phyloP scores from a whole-genome alignment of 2,797 vertebrate genomes.

The Intellagama lesueurii region DNA sequence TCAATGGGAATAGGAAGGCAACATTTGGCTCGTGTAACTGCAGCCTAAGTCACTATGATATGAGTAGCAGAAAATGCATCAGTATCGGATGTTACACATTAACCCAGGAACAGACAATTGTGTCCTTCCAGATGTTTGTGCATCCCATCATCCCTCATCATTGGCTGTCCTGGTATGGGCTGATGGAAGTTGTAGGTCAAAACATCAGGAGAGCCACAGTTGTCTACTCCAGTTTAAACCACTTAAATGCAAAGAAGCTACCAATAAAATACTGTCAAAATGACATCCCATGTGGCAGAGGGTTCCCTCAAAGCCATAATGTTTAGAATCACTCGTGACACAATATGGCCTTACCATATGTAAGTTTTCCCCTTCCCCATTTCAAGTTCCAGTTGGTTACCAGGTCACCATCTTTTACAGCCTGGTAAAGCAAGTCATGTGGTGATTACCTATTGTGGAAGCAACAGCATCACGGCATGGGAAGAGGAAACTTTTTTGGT shows the following conservation, averaged over 20 bases:
- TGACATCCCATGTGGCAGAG: no score
- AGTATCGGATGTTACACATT: neutral
- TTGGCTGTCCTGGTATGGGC: neutral
- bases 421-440: neutral
- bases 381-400: neutral
- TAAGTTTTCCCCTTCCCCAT: neutral
- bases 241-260: neutral
- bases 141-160: neutral
- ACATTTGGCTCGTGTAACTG: no score
- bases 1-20: no score
- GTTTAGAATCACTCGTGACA: neutral
- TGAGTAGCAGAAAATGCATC: neutral
- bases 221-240: neutral
- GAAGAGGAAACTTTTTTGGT: neutral
- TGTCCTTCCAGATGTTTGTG: neutral
- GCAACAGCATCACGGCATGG: neutral
- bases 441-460: neutral
- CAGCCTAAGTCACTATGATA: neutral
- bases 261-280: neutral
- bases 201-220: neutral
- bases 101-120: neutral
- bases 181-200: neutral
- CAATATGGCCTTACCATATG: neutral
- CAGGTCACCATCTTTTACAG: neutral
- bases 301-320: no score